These are phyloP conservation scores for Polietes domitor DNA, from an alignment of 2,888 invertebrate species.

Conservation along the genomic window DNA sequence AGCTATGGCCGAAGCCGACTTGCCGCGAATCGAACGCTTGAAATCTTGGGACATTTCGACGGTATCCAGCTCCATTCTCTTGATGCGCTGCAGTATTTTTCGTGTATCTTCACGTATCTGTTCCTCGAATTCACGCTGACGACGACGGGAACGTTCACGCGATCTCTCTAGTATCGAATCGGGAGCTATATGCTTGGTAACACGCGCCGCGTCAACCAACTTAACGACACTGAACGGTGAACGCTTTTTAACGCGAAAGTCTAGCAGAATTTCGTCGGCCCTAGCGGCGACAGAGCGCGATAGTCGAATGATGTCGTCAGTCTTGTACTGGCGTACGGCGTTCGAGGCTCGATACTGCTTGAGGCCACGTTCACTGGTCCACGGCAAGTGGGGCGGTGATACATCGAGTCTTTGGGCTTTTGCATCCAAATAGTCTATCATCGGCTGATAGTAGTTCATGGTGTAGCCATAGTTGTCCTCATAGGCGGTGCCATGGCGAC, in stretches of 20 bases:
- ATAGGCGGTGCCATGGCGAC: conserved; percentile 82
- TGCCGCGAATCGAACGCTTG: conserved; percentile 84
- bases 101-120: conserved; percentile 81
- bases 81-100: conserved; percentile 77
- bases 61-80: conserved; percentile 81
- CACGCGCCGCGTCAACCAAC: conserved; percentile 82
- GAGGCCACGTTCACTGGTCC: conserved; percentile 87
- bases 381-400: conserved; percentile 85
- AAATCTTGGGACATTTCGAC: conserved; percentile 82
- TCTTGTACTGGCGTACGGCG: conserved; percentile 85
- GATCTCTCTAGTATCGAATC: conserved; percentile 81
- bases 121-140: conserved; percentile 83
- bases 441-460: conserved; percentile 92
- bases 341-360: conserved; percentile 86
- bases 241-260: conserved; percentile 79
- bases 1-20: conserved; percentile 89
- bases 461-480: conserved; percentile 92
- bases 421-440: conserved; percentile 91
- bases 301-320: conserved; percentile 85
- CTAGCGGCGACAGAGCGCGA: conserved; percentile 86
- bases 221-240: conserved; percentile 82
- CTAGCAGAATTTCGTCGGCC: conserved; percentile 85
- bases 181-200: conserved; percentile 80
- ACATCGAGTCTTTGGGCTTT: conserved; percentile 82
- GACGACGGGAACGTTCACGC: conserved; percentile 80